Conservation (phyloP, 2,888 invertebrate genomes). For the Drosophila paracracens region DNA sequence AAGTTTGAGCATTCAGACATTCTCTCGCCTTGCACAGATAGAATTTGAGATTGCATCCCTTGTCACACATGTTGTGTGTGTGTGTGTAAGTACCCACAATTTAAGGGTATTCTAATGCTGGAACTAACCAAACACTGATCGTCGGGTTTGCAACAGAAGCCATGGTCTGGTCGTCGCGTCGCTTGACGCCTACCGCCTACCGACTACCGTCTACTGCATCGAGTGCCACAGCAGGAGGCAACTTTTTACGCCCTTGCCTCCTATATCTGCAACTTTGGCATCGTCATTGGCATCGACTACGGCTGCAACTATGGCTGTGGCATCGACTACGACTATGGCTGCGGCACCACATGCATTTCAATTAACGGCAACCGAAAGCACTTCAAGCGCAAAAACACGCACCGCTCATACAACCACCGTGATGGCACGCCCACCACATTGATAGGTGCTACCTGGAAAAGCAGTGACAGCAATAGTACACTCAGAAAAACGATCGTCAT, state of each 20-base stretch:
- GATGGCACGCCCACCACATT: constrained; percentile 31
- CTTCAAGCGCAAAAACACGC: constrained; percentile 77
- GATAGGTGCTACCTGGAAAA: constrained; percentile 31
- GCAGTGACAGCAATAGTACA: constrained; percentile 20
- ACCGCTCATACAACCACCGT: constrained; percentile 42
- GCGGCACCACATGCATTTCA: constrained; percentile 75
- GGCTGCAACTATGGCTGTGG: constrained; percentile 3
- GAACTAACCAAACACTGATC: constrained; percentile 47
- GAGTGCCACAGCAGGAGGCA: constrained; percentile 21
- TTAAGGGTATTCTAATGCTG: constrained; percentile 18
- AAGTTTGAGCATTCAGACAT: neutral
- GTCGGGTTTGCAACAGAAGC: constrained; percentile 41
- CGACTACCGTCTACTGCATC: constrained; percentile 1
- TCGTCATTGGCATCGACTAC: neutral
- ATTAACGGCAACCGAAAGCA: constrained; percentile 76
- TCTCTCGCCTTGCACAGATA: neutral
- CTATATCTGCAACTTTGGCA: constrained; percentile 3
- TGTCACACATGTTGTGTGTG: neutral
- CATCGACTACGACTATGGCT: constrained; percentile 9
- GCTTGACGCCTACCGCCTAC: constrained; percentile 11
- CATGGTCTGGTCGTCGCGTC: constrained; percentile 8
- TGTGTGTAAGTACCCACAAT: neutral
- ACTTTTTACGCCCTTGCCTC: neutral
- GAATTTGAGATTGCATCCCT: neutral
- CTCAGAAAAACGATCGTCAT: neutral